These are phyloP conservation scores for Eurois occulta DNA, from an alignment of 2,888 invertebrate genomes.

Conservation along the genomic window DNA sequence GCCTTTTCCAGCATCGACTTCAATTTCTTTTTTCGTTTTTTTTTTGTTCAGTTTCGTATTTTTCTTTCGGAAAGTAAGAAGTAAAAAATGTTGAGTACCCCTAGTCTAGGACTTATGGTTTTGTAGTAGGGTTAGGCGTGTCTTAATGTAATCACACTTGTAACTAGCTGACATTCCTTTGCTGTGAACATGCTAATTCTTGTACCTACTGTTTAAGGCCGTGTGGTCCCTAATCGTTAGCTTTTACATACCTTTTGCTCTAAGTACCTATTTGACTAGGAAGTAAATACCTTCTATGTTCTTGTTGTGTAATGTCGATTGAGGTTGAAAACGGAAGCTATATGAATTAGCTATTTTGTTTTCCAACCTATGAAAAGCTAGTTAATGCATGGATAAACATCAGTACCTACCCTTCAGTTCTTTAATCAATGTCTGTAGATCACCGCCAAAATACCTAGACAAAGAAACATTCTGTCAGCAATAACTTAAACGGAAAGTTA, in stretches of 20 bases:
- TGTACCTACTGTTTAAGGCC: not conserved
- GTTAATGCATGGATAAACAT: not conserved
- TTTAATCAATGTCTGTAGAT: not conserved
- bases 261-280: not conserved
- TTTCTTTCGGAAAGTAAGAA: not conserved
- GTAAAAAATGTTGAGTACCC: slow-evolving; percentile 20
- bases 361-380: not conserved
- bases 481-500: not conserved
- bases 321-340: not conserved
- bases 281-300: not conserved
- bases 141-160: slow-evolving; percentile 50
- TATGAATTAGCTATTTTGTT: not conserved
- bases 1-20: not conserved
- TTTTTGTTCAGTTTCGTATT: not conserved
- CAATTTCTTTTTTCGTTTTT: too few relatives aligned
- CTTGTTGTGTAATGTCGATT: not conserved
- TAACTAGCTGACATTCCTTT: slow-evolving; percentile 25
- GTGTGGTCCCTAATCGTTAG: not conserved
- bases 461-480: not conserved
- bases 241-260: slow-evolving; percentile 1
- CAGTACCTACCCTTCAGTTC: not conserved
- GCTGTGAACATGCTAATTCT: slow-evolving; percentile 35
- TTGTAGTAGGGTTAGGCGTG: slow-evolving; percentile 38
- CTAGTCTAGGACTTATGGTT: slow-evolving; percentile 26
- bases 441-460: not conserved